Percentiles rank a stretch among this genome's conserved stretches.
Evolutionary conservation across 2,888 invertebrate genomes (phyloP).

Genomic region (Drosophila pseudotalamancana): DNA sequence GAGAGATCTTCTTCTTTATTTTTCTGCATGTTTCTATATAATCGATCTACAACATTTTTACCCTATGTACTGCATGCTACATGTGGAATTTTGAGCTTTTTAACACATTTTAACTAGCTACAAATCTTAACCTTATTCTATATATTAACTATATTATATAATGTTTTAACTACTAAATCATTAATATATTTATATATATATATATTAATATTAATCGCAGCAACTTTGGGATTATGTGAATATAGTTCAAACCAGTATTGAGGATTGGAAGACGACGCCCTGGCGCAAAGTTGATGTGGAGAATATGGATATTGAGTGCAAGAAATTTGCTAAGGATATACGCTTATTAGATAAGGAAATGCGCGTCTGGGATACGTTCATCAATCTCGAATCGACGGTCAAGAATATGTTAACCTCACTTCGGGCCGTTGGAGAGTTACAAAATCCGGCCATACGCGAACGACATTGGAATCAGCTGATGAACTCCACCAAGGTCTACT

Average conservation of each 20-base stretch:
- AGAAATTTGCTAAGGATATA: conserved; percentile 98
- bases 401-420: conserved; percentile 98
- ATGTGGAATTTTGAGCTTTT: conserved; percentile 69
- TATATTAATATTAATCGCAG: conserved; percentile 84
- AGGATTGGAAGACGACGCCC: conserved; percentile 98
- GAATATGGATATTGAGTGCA: conserved; percentile 99
- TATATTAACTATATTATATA: conserved; percentile 1
- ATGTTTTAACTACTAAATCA: background rate
- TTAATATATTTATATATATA: background rate
- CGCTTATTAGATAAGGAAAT: conserved; percentile 97
- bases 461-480: conserved; percentile 98
- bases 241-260: conserved; percentile 95
- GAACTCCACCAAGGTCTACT: conserved; percentile 95
- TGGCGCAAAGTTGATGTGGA: conserved; percentile 99
- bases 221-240: conserved; percentile 98
- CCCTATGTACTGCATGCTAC: conserved; percentile 65
- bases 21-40: conserved; percentile 69
- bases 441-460: conserved; percentile 97
- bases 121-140: conserved; percentile 37
- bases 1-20: background rate
- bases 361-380: conserved; percentile 96
- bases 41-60: conserved; percentile 61
- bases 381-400: conserved; percentile 94
- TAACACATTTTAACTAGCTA: conserved; percentile 47
- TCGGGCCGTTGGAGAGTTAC: conserved; percentile 96